Evolutionary conservation across 1,140 invertebrate species (phyloP).

Genomic region (Leguminivora glycinivorella): DNA sequence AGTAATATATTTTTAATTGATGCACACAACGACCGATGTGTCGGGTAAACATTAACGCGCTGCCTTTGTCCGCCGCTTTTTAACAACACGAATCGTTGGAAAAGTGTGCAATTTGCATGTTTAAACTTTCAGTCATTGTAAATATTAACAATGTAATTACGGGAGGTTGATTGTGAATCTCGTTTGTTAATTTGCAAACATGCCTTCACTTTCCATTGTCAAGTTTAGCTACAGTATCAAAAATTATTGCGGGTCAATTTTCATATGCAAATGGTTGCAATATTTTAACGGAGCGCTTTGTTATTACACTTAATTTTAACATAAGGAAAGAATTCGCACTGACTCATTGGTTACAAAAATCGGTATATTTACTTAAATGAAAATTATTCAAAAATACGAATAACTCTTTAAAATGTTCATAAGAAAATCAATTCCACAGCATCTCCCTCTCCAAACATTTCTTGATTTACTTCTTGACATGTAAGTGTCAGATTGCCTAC

Average conservation of each 20-base stretch:
- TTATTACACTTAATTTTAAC: too few species aligned
- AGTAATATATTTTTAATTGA: conserved; percentile 76
- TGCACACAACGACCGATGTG: conserved; percentile 67
- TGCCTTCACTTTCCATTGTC: conserved; percentile 14
- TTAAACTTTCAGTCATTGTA: conserved; percentile 55
- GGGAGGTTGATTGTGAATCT: conserved; percentile 45
- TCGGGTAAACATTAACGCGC: conserved; percentile 69
- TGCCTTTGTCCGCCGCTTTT: conserved; percentile 64
- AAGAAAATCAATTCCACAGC: too few species aligned
- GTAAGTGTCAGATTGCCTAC: neutral
- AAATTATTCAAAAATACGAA: too few species aligned
- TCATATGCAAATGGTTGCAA: too few species aligned
- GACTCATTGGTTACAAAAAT: too few species aligned
- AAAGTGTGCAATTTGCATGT: conserved; percentile 68
- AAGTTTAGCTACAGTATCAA: neutral
- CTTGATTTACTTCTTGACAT: too few species aligned
- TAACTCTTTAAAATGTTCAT: too few species aligned
- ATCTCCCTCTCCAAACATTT: neutral
- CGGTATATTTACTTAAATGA: too few species aligned
- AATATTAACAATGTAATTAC: conserved; percentile 66
- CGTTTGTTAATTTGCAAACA: conserved; percentile 38
- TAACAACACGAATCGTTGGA: conserved; percentile 68
- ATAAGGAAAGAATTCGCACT: too few species aligned
- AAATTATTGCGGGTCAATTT: neutral
- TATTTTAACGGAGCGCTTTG: too few species aligned